phyloP scores from a whole-genome alignment of 2,113 vertebrate species.

The Lagopus muta region DNA sequence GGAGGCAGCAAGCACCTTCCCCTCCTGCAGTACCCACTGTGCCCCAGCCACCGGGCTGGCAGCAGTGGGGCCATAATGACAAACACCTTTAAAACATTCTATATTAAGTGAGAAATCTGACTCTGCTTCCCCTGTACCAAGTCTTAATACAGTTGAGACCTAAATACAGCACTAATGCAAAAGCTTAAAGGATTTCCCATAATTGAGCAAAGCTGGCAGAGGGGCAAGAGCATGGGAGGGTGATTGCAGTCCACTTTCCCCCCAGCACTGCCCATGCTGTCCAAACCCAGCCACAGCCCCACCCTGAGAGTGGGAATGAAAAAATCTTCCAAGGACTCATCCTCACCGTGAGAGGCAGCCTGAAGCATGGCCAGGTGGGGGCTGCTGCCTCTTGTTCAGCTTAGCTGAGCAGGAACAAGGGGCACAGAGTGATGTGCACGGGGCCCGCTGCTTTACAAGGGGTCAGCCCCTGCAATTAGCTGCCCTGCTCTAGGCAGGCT shows the following conservation, averaged over 20 bases:
- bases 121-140: not conserved
- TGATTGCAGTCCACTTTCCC: slow-evolving; percentile 9
- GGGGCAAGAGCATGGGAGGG: not conserved
- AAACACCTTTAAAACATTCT: not conserved
- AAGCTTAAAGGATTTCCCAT: slow-evolving; percentile 65
- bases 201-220: slow-evolving; percentile 38
- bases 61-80: accelerated
- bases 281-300: not conserved
- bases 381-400: not conserved
- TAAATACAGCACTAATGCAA: slow-evolving; percentile 51
- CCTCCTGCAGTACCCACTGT: not conserved
- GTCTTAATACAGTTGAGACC: slow-evolving; percentile 25
- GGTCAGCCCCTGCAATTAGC: not conserved
- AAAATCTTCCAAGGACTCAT: not conserved
- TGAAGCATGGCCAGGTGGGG: not conserved
- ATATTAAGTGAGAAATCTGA: slow-evolving; percentile 19
- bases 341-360: not conserved
- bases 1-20: not conserved
- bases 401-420: not conserved
- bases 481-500: not conserved
- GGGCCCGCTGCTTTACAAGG: not conserved
- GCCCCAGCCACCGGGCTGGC: not conserved
- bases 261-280: not conserved
- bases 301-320: not conserved
- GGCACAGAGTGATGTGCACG: not conserved